Base-by-base conservation (phyloP, 2,888 invertebrate genomes). In the Himalopsyche tibetana region DNA sequence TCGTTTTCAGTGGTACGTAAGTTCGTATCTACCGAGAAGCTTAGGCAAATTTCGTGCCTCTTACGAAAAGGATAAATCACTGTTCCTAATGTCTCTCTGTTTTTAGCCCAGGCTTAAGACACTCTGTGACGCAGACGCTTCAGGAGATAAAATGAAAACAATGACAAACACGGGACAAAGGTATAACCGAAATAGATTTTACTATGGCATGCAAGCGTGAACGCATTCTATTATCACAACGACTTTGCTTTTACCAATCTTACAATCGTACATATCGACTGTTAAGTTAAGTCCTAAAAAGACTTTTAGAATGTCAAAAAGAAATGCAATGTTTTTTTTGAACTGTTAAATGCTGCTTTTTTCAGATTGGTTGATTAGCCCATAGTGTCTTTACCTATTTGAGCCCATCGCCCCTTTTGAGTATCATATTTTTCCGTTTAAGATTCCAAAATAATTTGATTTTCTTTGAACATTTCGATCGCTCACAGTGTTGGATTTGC, bases 121-220 rank as follows among this genome's bases (percentile, higher is more conserved):
- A 51, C 63, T 63, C 28, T 63, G 17, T 19, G 63, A 63, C 36
- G 45, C 28, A 36, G 83, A 17, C 42, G 38, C 69, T 19, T 51
- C 79, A 83, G 45, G 45, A 69, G 69, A 83, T 45, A 83, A 80
- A 80, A 80, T 17, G 51, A 85, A 85, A 42, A 85, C 85, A 82
- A 85, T 45, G 85, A 55, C 40, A 55, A 80, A 36, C 42, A 81
- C 63, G 69, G 81, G 81, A 84, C 56, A 82, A 82, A 85, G 55
- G 83, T 55, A 28, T 55, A 45, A 82, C 82, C 55, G 80, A 85
- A 85, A 85, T 85, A 85, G 85, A 69, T 82, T 85, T 85, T 85
- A 85, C 82, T 85, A 85, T 82, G 85, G 55, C 40, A 85, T 82
- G 85, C 79, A 74, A 83, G 74, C 83, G 74, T 74, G 79, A 74